A percentile compares a stretch with the other conserved stretches of the same genome.
phyloP scores from a whole-genome alignment of 1,140 invertebrate genomes.

The Helicoverpa armigera region DNA sequence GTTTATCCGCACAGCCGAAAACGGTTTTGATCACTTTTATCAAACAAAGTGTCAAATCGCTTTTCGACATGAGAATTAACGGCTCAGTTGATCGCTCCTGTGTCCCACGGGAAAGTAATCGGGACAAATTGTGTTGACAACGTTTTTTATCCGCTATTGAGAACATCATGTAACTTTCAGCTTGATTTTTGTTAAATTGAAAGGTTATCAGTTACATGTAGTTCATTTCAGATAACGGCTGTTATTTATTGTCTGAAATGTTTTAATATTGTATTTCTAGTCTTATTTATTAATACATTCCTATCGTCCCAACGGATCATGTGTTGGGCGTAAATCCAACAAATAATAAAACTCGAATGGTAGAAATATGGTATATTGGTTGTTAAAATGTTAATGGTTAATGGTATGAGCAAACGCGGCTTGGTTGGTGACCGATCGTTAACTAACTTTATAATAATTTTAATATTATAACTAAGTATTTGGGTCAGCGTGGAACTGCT shows the following conservation, averaged over 20 bases:
- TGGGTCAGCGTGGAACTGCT: too few species aligned
- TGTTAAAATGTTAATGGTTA: too few species aligned
- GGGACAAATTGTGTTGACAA: conserved; percentile 26
- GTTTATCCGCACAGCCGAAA: not conserved
- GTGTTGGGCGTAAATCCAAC: too few species aligned
- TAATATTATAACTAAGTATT: too few species aligned
- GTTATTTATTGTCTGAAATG: not conserved
- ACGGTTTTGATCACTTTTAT: conserved; percentile 14
- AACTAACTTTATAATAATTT: too few species aligned
- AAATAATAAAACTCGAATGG: too few species aligned
- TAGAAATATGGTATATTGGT: too few species aligned
- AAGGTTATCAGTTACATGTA: not conserved
- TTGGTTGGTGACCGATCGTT: too few species aligned
- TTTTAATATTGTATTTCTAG: not conserved
- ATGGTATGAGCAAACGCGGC: too few species aligned
- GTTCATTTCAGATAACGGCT: not conserved
- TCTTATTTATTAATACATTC: not conserved
- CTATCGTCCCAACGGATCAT: too few species aligned
- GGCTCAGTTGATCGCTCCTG: not conserved
- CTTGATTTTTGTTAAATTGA: conserved; percentile 2
- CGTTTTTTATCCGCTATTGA: conserved; percentile 9
- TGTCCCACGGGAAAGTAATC: conserved; percentile 12
- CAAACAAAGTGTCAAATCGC: conserved; percentile 25
- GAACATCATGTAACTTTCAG: not conserved
- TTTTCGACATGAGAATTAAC: conserved; percentile 25